Conservation (phyloP, 2,113 vertebrate species). For the cat (Felis catus) region F.catus_Fca126_mat1.0 CM031411.1:3697501-3698000, state of each 20-base stretch:
- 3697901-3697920: neutral
- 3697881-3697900: neutral
- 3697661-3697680: rapidly evolving
- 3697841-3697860: no score
- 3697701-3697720: no score
- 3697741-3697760: neutral
- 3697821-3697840: neutral
- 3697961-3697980: neutral
- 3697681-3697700: neutral
- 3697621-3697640: rapidly evolving
- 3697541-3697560: neutral
- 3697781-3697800: neutral
- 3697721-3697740: neutral
- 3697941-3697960: neutral
- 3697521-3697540: no score
- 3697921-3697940: rapidly evolving
- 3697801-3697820: neutral
- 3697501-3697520: no score
- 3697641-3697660: no score
- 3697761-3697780: no score
- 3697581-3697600: no score
- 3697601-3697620: neutral
- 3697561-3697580: neutral
- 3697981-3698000: neutral
- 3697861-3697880: no score